These are phyloP conservation scores for Bombus consobrinus DNA, from an alignment of 1,140 invertebrate genomes.

Conservation along the genomic window DNA sequence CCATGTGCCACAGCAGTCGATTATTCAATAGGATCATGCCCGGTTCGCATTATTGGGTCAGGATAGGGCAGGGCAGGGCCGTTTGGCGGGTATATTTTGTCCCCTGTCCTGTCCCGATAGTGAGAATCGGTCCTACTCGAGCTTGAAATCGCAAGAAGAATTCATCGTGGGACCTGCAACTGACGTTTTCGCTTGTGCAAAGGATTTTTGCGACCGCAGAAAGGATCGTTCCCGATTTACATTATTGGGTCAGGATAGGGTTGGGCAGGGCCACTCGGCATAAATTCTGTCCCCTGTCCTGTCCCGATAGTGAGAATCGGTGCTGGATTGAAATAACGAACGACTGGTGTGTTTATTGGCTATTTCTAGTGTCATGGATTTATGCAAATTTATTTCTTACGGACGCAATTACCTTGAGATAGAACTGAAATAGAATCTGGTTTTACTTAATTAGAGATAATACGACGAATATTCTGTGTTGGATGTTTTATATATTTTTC, in stretches of 20 bases:
- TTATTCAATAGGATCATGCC: neutral
- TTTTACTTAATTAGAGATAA: too few relatives aligned
- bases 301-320: slow-evolving; percentile 51
- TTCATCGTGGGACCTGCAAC: neutral
- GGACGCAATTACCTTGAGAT: too few relatives aligned
- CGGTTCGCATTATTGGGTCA: slow-evolving; percentile 53
- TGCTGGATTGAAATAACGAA: slow-evolving; percentile 1
- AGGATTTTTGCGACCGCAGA: neutral
- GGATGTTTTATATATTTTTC: too few relatives aligned
- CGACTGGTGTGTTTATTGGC: neutral
- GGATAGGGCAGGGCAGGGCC: slow-evolving; percentile 53
- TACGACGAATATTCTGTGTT: too few relatives aligned
- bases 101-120: slow-evolving; percentile 54
- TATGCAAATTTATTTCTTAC: too few relatives aligned
- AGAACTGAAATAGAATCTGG: too few relatives aligned
- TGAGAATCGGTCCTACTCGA: slow-evolving; percentile 40
- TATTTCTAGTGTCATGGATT: too few relatives aligned
- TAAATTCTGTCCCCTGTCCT: slow-evolving; percentile 51
- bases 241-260: slow-evolving; percentile 55
- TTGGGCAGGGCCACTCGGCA: slow-evolving; percentile 44
- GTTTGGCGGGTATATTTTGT: slow-evolving; percentile 39
- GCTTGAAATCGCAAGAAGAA: neutral
- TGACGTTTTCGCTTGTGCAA: too few relatives aligned
- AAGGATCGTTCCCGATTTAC: slow-evolving; percentile 30
- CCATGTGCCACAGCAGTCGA: neutral